A percentile compares a stretch with the other conserved stretches of the same genome.
These are phyloP conservation scores for Otocyon megalotis DNA, from an alignment of 2,113 vertebrate species.

Conservation along the genomic window DNA sequence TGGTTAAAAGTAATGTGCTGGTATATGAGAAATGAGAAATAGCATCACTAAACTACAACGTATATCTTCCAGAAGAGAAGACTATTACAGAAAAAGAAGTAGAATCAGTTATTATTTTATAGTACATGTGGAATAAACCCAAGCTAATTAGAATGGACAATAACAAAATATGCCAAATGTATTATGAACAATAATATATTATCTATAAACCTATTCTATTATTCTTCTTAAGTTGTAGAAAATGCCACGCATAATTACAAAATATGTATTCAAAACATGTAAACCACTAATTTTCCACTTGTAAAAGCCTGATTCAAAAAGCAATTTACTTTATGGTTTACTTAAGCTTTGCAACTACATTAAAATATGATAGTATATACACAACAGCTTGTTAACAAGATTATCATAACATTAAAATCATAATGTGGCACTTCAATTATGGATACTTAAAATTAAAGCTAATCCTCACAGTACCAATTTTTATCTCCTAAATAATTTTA, in stretches of 20 bases:
- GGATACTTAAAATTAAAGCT: constrained; percentile 85
- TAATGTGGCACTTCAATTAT: constrained; percentile 84
- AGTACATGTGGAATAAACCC: neutral
- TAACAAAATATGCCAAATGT: constrained; percentile 64
- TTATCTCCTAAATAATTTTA: constrained; percentile 81
- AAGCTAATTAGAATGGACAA: constrained; percentile 52
- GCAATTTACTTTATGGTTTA: constrained; percentile 84
- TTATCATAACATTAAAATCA: constrained; percentile 86
- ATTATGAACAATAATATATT: constrained; percentile 65
- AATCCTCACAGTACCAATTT: constrained; percentile 80
- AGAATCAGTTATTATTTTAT: neutral
- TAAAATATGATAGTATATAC: constrained; percentile 86
- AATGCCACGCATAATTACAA: constrained; percentile 75
- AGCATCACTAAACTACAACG: neutral
- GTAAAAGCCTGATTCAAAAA: constrained; percentile 82
- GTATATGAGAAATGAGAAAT: neutral
- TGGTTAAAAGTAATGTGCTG: neutral
- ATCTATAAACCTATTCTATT: constrained; percentile 65
- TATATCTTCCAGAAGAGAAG: neutral
- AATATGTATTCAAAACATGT: constrained; percentile 79
- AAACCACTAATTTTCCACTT: constrained; percentile 83
- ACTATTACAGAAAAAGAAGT: neutral
- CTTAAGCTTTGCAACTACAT: constrained; percentile 83
- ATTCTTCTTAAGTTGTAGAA: constrained; percentile 77
- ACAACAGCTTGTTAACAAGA: constrained; percentile 85